Evolutionary conservation across 2,113 vertebrate genomes (phyloP), one percentile per base, ranked within the genome.

Genomic region (Oncorhynchus tshawytscha): DNA sequence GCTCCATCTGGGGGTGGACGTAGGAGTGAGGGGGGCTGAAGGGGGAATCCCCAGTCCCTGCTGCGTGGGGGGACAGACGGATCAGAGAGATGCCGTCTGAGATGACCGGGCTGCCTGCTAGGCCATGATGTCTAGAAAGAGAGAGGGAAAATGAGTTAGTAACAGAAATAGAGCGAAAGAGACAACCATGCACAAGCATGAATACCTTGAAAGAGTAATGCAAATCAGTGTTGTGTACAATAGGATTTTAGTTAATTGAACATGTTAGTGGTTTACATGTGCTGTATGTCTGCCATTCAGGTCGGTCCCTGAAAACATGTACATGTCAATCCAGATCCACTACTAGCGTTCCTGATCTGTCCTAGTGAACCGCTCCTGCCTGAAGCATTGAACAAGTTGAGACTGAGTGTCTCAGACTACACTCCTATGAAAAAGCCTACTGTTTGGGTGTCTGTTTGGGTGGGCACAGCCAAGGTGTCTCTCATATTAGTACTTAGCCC

Each of bases 1-100:
- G 97, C 89, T 99, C 98, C 97, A 99, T 95, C 91, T 99, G 96
- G 39, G 97, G 95, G 76, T 91, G 94, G 89, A 99, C 87, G 72
- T 98, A 99, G 0, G 96, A 94, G 80, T 99, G 96, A 0, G 96
- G 93, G 0, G 95, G 94, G 79, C 91, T 96, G 91, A 99, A 98
- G 3, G 95, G 95, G 0, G 96, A 94, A 75, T 99, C 98, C 0
- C 94, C 85, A 0, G 95, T 88, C 72, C 94, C 94, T 0, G 93
- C 81, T 0, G 94, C 92, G 51, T 99, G 98, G 0, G 97, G 97
- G 7, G 97, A 99, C 12, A 99, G 92, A 31, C 96, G 95, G 86
- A 99, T 98, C 82, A 98, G 92, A 51, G 98, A 97, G 88, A 99
- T 96, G 80, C 51, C 51, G 3, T 99, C 97, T 0, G 98, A 99